Conservation (phyloP, 2,113 vertebrate genomes). For the Canis aureus region DNA sequence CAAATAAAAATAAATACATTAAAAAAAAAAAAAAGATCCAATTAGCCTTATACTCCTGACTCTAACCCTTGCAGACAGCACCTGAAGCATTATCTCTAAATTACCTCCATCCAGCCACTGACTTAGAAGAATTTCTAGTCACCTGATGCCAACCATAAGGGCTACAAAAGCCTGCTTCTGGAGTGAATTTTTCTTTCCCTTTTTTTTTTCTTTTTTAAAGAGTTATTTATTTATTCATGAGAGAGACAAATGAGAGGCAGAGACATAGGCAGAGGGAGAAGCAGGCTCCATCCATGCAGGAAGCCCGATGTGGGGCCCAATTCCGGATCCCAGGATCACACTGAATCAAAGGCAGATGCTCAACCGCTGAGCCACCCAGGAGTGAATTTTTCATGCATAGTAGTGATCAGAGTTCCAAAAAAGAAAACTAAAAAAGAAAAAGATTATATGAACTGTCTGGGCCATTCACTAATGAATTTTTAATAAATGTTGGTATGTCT, state of each 20-base stretch:
- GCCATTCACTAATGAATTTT: neutral
- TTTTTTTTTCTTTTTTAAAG: too few relatives aligned
- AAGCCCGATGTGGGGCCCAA: too few relatives aligned
- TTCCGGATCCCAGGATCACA: too few relatives aligned
- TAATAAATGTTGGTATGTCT: neutral
- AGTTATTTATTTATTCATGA: too few relatives aligned
- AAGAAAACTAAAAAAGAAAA: neutral
- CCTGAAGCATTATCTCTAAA: neutral
- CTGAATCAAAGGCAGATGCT: too few relatives aligned
- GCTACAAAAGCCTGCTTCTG: neutral
- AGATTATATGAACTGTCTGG: neutral
- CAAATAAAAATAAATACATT: neutral
- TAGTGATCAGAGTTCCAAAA: neutral
- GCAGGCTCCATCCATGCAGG: too few relatives aligned
- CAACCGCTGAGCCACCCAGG: too few relatives aligned
- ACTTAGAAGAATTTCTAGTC: neutral
- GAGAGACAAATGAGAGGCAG: too few relatives aligned
- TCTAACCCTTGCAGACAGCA: neutral
- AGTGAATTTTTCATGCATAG: neutral
- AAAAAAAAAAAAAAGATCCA: neutral
- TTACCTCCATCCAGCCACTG: neutral
- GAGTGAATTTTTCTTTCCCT: neutral
- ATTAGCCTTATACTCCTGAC: neutral
- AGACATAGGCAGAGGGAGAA: too few relatives aligned
- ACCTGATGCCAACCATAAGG: neutral